Evolutionary conservation across 2,888 invertebrate genomes (phyloP).

Genomic region (Ectemnius continuus): DNA sequence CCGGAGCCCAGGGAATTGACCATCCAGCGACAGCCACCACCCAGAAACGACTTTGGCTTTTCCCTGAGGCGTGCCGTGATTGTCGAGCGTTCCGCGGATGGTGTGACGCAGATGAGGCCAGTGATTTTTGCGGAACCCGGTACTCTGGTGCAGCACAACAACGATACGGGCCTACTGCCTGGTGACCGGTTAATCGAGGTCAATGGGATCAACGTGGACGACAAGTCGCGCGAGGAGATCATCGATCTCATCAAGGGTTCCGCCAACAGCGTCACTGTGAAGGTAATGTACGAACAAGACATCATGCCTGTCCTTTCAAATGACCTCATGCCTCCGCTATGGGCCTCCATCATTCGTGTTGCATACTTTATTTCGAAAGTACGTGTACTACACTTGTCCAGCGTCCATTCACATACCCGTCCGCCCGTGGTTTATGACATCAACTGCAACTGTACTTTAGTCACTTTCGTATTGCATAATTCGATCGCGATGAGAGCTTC

Average conservation of each 20-base stretch:
- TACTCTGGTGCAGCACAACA: slow-evolving; percentile 82
- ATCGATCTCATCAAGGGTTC: slow-evolving; percentile 95
- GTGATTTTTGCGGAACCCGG: slow-evolving; percentile 96
- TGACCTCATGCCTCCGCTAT: no score
- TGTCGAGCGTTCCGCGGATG: slow-evolving; percentile 83
- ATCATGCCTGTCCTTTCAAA: no score
- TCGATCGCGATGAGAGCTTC: neutral
- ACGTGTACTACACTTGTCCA: no score
- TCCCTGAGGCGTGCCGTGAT: slow-evolving; percentile 93
- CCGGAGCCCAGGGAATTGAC: slow-evolving; percentile 87
- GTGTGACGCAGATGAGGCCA: slow-evolving; percentile 81
- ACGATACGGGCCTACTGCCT: slow-evolving; percentile 92
- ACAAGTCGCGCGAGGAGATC: slow-evolving; percentile 92
- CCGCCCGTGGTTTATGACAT: no score
- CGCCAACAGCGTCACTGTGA: slow-evolving; percentile 89
- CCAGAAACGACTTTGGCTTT: slow-evolving; percentile 95
- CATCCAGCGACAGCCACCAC: slow-evolving; percentile 88
- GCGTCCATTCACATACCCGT: no score
- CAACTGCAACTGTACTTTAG: neutral
- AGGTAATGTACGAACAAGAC: slow-evolving; percentile 80
- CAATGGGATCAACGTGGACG: slow-evolving; percentile 91
- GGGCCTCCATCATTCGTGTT: no score
- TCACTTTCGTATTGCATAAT: slow-evolving; percentile 8
- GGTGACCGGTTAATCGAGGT: slow-evolving; percentile 96
- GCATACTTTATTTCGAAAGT: no score